Conservation (phyloP, 2,888 invertebrate genomes). For the Oscheius sp. region DNA sequence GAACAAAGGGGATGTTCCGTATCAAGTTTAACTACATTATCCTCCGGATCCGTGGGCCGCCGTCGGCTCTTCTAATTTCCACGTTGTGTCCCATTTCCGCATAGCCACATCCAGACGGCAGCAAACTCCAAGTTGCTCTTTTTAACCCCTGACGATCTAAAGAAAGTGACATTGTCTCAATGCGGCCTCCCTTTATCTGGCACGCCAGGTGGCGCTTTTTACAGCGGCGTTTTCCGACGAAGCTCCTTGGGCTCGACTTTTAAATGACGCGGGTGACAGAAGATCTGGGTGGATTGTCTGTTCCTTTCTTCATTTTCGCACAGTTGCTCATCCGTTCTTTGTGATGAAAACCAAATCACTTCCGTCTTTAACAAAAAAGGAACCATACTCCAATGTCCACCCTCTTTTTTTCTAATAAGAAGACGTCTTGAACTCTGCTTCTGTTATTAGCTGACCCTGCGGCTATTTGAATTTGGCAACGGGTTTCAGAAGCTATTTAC, state of each 20-base stretch:
- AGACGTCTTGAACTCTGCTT: conserved; percentile 21
- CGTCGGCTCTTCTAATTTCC: no score
- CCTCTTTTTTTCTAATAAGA: not conserved
- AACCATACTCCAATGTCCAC: not conserved
- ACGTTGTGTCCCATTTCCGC: no score
- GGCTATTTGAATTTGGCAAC: conserved; percentile 19
- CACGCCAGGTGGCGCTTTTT: conserved; percentile 30
- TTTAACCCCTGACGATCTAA: no score
- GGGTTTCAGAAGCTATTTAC: not conserved
- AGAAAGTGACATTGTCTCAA: conserved; percentile 14
- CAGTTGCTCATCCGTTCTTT: conserved; percentile 26
- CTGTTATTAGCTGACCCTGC: conserved; percentile 9
- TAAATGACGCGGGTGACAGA: conserved; percentile 16
- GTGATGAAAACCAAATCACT: not conserved
- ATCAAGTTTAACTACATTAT: no score
- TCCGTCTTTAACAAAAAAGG: not conserved
- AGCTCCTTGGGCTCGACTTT: not conserved
- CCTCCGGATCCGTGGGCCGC: no score
- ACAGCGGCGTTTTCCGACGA: conserved; percentile 22
- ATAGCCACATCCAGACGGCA: no score
- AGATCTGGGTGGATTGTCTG: not conserved
- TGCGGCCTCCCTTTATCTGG: conserved; percentile 24
- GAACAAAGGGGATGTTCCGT: no score
- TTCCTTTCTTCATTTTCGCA: not conserved
- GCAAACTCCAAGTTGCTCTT: no score